Percentiles rank a stretch among this genome's conserved stretches.
phyloP scores from a whole-genome alignment of 1,140 invertebrate genomes.

The Druon quercuslanigerum region DNA sequence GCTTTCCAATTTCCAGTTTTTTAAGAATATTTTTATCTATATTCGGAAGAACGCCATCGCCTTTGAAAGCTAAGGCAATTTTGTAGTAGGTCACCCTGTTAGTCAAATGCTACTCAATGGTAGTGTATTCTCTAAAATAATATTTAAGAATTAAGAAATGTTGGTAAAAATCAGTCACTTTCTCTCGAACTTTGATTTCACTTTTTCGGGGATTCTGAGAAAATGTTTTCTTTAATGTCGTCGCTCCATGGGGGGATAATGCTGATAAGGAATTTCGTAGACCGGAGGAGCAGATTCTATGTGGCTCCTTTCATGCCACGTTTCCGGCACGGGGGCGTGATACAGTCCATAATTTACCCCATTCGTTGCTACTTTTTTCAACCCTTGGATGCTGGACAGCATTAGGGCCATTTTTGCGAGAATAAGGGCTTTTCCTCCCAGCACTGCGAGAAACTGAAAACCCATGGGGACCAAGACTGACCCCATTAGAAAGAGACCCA shows the following conservation, averaged over 20 bases:
- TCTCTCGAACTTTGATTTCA: neutral
- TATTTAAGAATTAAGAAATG: too few relatives aligned
- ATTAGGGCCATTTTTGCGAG: slow-evolving; percentile 86
- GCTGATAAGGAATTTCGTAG: slow-evolving; percentile 47
- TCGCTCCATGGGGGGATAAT: slow-evolving; percentile 38
- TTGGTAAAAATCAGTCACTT: neutral
- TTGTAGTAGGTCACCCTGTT: too few relatives aligned
- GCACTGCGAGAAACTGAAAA: slow-evolving; percentile 85
- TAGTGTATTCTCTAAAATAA: too few relatives aligned
- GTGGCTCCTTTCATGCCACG: slow-evolving; percentile 70
- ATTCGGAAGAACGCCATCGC: too few relatives aligned
- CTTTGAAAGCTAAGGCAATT: too few relatives aligned
- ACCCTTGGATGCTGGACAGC: slow-evolving; percentile 85
- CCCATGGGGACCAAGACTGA: slow-evolving; percentile 85
- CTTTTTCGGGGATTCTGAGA: neutral
- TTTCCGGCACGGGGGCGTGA: slow-evolving; percentile 61
- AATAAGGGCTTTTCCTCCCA: slow-evolving; percentile 85
- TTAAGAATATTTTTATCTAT: too few relatives aligned
- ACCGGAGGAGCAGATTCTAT: slow-evolving; percentile 40
- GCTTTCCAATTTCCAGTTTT: too few relatives aligned
- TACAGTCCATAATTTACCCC: slow-evolving; percentile 74
- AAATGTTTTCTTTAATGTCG: slow-evolving; percentile 27
- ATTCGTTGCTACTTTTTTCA: slow-evolving; percentile 78
- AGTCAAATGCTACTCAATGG: too few relatives aligned
- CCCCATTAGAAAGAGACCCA: slow-evolving; percentile 82